These are phyloP conservation scores for Protonemura montana DNA, from an alignment of 2,888 invertebrate species.

Conservation along the genomic window DNA sequence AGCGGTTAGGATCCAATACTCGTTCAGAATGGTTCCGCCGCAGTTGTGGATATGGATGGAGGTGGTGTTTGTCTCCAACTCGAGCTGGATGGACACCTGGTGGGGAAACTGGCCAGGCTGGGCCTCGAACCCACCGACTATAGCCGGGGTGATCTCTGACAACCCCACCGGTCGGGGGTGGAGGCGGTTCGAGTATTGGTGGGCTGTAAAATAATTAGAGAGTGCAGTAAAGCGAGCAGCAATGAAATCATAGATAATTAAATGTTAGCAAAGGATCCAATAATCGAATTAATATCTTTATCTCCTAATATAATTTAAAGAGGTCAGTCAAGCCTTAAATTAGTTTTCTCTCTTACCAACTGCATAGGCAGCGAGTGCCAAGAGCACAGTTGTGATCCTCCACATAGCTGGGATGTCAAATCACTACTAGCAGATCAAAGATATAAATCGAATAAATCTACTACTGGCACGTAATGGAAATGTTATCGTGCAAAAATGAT, in stretches of 20 bases:
- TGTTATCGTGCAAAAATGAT: no score
- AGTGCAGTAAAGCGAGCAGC: neutral
- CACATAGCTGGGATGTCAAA: neutral
- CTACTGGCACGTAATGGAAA: no score
- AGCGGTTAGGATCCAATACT: slow-evolving; percentile 33
- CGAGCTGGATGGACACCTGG: slow-evolving; percentile 32
- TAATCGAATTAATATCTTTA: no score
- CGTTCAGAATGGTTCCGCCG: slow-evolving; percentile 30
- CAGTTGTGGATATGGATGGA: slow-evolving; percentile 29
- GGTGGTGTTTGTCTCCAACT: neutral
- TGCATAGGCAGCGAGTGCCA: slow-evolving; percentile 30
- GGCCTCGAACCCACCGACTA: slow-evolving; percentile 43
- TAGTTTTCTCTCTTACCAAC: slow-evolving; percentile 21
- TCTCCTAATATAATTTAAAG: no score
- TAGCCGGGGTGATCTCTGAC: neutral
- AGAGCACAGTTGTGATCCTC: slow-evolving; percentile 5
- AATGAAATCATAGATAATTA: no score
- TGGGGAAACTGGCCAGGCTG: slow-evolving; percentile 27
- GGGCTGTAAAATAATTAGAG: no score
- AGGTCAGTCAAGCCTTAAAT: no score
- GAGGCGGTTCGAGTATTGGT: slow-evolving; percentile 14
- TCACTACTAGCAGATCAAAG: neutral
- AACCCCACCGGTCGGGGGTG: slow-evolving; percentile 20
- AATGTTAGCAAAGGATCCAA: no score
- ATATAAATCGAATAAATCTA: no score